Conservation (phyloP, 2,888 invertebrate genomes). For the Eilema caniola region DNA sequence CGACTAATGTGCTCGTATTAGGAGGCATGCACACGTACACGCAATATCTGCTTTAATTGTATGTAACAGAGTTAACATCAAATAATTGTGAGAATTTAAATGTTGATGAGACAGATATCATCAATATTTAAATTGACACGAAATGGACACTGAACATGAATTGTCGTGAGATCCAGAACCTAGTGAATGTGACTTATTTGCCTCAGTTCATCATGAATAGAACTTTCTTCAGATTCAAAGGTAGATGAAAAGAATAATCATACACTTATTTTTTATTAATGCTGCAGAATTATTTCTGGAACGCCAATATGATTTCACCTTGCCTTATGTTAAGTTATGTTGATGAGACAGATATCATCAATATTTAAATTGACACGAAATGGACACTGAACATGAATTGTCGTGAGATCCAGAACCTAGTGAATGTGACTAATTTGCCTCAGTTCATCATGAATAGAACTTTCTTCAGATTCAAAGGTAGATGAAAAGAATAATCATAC, state of each 20-base stretch:
- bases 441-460: slow-evolving; percentile 79
- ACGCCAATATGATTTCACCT: too few species aligned
- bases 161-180: slow-evolving; percentile 57
- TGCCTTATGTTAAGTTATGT: slow-evolving; percentile 36
- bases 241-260: slow-evolving; percentile 62
- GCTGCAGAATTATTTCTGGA: too few species aligned
- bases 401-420: slow-evolving; percentile 62
- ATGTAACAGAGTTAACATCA: background rate
- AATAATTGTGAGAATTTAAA: slow-evolving; percentile 62
- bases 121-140: too few species aligned
- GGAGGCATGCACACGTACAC: slow-evolving; percentile 28
- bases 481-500: slow-evolving; percentile 57
- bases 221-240: slow-evolving; percentile 81
- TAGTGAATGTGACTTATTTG: slow-evolving; percentile 81
- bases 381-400: slow-evolving; percentile 57
- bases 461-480: slow-evolving; percentile 81
- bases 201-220: slow-evolving; percentile 78
- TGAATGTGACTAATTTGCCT: slow-evolving; percentile 80
- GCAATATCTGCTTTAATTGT: slow-evolving; percentile 22
- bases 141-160: slow-evolving; percentile 57
- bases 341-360: slow-evolving; percentile 59
- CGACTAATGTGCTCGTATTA: slow-evolving; percentile 28
- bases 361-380: slow-evolving; percentile 58
- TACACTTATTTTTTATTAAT: slow-evolving; percentile 48
- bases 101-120: slow-evolving; percentile 58